phyloP scores from a whole-genome alignment of 2,888 invertebrate species.

The Tenthredo livida region DNA sequence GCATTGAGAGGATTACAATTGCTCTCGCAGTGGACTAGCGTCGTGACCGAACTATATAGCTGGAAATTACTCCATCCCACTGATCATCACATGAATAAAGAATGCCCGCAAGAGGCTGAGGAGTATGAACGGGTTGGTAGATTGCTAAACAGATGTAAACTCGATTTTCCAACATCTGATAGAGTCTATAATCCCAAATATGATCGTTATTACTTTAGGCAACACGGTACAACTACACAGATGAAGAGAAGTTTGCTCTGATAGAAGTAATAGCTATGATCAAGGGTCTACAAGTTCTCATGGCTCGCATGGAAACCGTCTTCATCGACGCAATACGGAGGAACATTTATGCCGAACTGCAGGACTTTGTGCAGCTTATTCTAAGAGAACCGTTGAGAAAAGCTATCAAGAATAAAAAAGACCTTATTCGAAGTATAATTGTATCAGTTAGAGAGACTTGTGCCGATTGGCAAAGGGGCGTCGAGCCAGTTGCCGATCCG shows the following conservation, averaged over 20 bases:
- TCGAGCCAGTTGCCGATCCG: constrained; percentile 95
- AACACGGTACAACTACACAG: constrained; percentile 97
- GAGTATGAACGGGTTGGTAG: constrained; percentile 94
- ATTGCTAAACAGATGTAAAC: neutral
- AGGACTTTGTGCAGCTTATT: constrained; percentile 95
- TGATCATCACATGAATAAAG: constrained; percentile 96
- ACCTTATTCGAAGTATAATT: constrained; percentile 96
- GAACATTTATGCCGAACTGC: constrained; percentile 97
- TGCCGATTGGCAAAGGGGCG: constrained; percentile 96
- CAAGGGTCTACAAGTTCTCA: constrained; percentile 97
- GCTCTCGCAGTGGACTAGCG: constrained; percentile 97
- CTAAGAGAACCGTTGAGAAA: constrained; percentile 96
- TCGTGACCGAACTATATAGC: constrained; percentile 97
- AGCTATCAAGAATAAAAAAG: constrained; percentile 98
- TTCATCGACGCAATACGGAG: constrained; percentile 93
- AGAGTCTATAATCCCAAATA: neutral
- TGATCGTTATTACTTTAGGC: constrained; percentile 81
- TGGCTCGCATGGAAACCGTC: constrained; percentile 99
- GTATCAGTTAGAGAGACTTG: constrained; percentile 98
- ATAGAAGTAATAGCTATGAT: constrained; percentile 99
- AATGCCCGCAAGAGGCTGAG: constrained; percentile 97
- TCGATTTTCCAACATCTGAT: constrained; percentile 33
- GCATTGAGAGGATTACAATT: constrained; percentile 95
- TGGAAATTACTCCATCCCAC: constrained; percentile 99
- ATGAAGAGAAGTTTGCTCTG: constrained; percentile 98